Conservation (phyloP, 2,888 invertebrate genomes). For the Stenolophus ochropezus region DNA sequence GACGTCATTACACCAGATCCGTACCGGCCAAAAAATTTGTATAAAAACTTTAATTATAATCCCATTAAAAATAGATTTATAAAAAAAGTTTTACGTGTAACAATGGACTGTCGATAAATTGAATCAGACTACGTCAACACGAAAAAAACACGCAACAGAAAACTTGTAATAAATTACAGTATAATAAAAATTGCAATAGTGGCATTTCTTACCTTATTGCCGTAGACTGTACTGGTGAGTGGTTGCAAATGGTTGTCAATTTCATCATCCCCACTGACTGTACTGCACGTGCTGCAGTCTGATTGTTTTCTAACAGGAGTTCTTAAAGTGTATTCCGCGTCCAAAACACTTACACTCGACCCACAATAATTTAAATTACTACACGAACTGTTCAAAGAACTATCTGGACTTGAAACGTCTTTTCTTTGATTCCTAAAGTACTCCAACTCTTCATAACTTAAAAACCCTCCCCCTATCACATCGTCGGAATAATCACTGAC, state of each 20-base stretch:
- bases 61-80: not conserved
- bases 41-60: not conserved
- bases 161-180: too few species aligned
- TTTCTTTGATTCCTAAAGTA: constrained; percentile 74
- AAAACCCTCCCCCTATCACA: constrained; percentile 74
- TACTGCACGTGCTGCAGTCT: constrained; percentile 85
- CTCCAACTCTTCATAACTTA: constrained; percentile 78
- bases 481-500: constrained; percentile 92
- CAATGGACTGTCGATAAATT: not conserved
- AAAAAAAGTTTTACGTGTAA: not conserved
- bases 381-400: constrained; percentile 77
- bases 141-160: too few species aligned
- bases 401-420: constrained; percentile 73
- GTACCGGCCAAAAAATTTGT: not conserved
- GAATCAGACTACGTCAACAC: not conserved
- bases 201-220: constrained; percentile 72
- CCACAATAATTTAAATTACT: constrained; percentile 77
- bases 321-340: constrained; percentile 74
- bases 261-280: constrained; percentile 81
- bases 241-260: constrained; percentile 74
- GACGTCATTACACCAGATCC: constrained; percentile 26
- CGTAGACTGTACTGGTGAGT: constrained; percentile 65
- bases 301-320: constrained; percentile 81
- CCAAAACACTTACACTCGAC: constrained; percentile 76
- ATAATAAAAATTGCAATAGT: too few species aligned